Evolutionary conservation across 2,888 invertebrate genomes (phyloP).

Genomic region (Pristionchus mayeri): DNA sequence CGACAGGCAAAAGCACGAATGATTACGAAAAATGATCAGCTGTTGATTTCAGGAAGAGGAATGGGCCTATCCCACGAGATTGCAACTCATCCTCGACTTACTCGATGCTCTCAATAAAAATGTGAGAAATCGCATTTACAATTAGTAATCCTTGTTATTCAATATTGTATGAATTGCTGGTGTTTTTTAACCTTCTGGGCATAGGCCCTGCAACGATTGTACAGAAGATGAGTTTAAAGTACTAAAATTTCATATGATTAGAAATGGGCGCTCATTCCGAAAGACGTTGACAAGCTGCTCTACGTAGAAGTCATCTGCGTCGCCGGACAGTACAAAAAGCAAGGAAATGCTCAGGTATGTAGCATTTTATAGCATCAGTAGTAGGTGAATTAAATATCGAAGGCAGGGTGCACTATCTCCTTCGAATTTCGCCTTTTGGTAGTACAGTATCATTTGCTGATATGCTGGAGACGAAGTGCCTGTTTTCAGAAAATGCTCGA

Average conservation of each 20-base stretch:
- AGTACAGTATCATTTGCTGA: not conserved
- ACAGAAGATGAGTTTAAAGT: no score
- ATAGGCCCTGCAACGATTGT: no score
- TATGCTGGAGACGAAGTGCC: not conserved
- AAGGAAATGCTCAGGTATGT: not conserved
- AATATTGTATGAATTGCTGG: not conserved
- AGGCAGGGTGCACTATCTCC: no score
- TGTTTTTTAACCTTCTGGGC: not conserved
- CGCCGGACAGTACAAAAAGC: not conserved
- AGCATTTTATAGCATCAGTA: no score
- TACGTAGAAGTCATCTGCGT: slow-evolving; percentile 13
- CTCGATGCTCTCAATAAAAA: not conserved
- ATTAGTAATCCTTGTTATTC: no score
- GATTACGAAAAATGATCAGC: not conserved
- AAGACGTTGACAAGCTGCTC: not conserved
- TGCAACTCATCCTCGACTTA: slow-evolving; percentile 2
- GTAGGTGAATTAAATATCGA: no score
- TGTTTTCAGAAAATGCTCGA: slow-evolving; percentile 7
- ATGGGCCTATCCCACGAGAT: not conserved
- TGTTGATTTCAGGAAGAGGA: not conserved
- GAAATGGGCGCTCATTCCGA: not conserved
- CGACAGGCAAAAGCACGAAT: not conserved
- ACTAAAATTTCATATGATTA: no score
- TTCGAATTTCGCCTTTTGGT: not conserved
- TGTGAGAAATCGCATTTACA: no score